phyloP scores from a whole-genome alignment of 2,797 vertebrate genomes.

The Mallotus villosus region DNA sequence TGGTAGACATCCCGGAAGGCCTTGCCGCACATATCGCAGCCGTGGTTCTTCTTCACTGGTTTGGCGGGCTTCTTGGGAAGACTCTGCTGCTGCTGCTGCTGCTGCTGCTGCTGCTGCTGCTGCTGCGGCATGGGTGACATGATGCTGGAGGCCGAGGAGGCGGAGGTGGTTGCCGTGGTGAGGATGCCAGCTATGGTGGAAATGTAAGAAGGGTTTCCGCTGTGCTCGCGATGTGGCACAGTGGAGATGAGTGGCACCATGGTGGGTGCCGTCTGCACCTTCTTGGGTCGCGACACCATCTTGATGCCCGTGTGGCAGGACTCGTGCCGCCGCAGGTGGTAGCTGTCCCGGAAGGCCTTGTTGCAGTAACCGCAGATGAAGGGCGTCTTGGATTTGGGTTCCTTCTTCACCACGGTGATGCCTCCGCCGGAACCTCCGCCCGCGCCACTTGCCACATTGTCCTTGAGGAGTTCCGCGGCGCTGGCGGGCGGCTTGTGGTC shows the following conservation, averaged over 20 bases:
- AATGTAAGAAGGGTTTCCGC: constrained; percentile 83
- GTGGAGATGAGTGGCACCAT: constrained; percentile 96
- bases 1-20: constrained; percentile 98
- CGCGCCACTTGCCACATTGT: constrained; percentile 75
- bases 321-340: constrained; percentile 94
- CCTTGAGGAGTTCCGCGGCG: constrained; percentile 90
- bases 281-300: constrained; percentile 95
- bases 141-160: constrained; percentile 75
- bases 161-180: constrained; percentile 92
- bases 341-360: constrained; percentile 98
- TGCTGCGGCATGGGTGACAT: constrained; percentile 71
- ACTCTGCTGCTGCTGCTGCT: constrained; percentile 70
- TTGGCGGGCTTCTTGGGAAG: constrained; percentile 91
- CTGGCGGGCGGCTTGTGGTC: constrained; percentile 92
- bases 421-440: constrained; percentile 54
- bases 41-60: constrained; percentile 96
- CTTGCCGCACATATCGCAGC: constrained; percentile 97
- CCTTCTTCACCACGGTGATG: constrained; percentile 86
- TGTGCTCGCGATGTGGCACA: constrained; percentile 87
- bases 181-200: constrained; percentile 93
- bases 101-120: no score
- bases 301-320: constrained; percentile 98
- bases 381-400: constrained; percentile 93
- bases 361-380: constrained; percentile 97
- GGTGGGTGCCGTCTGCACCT: constrained; percentile 81